phyloP scores from a whole-genome alignment of 2,113 vertebrate species.

The Notothenia coriiceps region DNA sequence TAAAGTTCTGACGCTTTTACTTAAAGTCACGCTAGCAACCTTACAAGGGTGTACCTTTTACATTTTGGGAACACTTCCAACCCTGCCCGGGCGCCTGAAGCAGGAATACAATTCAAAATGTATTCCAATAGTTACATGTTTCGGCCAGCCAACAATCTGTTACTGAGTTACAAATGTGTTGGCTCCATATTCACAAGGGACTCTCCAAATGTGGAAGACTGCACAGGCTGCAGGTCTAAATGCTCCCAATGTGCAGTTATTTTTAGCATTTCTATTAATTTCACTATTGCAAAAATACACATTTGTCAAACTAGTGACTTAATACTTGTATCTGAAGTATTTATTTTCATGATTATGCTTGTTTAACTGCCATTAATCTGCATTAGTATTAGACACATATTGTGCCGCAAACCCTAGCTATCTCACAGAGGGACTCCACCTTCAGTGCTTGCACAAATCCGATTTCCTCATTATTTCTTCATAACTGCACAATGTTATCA shows the following conservation, averaged over 20 bases:
- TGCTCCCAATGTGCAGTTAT: neutral
- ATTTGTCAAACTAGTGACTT: neutral
- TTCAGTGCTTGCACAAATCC: constrained; percentile 26
- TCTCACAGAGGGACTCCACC: neutral
- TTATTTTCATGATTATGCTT: neutral
- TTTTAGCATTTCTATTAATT: too few relatives aligned
- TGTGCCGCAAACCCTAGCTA: neutral
- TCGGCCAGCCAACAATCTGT: neutral
- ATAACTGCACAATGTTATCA: constrained; percentile 33
- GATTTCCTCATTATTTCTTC: constrained; percentile 50
- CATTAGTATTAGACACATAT: neutral
- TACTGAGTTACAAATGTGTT: neutral
- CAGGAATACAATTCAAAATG: too few relatives aligned
- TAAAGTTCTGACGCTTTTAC: neutral
- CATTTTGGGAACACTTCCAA: too few relatives aligned
- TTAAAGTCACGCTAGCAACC: too few relatives aligned
- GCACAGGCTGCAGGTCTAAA: neutral
- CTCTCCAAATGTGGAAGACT: neutral
- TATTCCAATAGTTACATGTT: neutral
- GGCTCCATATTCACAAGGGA: neutral
- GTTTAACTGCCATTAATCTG: too few relatives aligned
- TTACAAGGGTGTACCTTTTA: too few relatives aligned
- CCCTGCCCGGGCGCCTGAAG: too few relatives aligned
- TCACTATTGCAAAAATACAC: too few relatives aligned
- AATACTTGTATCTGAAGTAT: too few relatives aligned